Base-by-base conservation (phyloP, 1,140 invertebrate species). In the Ooceraea biroi region DNA sequence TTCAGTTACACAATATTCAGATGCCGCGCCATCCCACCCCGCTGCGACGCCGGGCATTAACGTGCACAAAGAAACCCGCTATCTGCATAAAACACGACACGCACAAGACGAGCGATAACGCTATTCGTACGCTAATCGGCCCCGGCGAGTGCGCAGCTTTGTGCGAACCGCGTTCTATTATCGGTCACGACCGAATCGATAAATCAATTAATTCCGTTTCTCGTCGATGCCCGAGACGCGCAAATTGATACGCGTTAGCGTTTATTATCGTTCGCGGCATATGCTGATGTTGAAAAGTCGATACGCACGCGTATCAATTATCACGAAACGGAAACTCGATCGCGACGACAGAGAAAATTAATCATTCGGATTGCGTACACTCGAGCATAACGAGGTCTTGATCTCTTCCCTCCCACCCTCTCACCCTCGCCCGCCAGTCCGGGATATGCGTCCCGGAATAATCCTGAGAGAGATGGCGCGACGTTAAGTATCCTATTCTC, bases 161-260 rank as follows among this genome's bases (percentile, higher is more conserved):
- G 50, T 44, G 50, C 63, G 22, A 52, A 52, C 36, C 76, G 66
- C 65, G 55, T 78, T 66, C 76, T 78, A 78, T 78, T 78, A 78
- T 78, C 76, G 76, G 76, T 78, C 76, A 78, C 63, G 63, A 78
- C 76, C 76, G 76, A 78, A 78, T 69, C 76, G 76, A 78, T 78
- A 78, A 78, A 78, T 78, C 63, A 78, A 78, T 78, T 78, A 78
- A 78, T 78, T 69, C 74, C 48, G 36, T 68, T 68, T 55, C 76
- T 69, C 36, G 50, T 57, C 76, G 76, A 78, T 78, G 22, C 46
- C 11, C 48, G 63, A 78, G 48, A 78, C 63, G 50, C 76, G 76
- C 63, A 77, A 77, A 66, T 77, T 77, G 76, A 69, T 78, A 68
- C 48, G 63, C 58, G 12, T 22, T 36, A 12, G 36, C 22, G 63